These are phyloP conservation scores for Pantherophis alleghaniensis DNA, from an alignment of 2,797 vertebrate genomes.

Conservation along the genomic window DNA sequence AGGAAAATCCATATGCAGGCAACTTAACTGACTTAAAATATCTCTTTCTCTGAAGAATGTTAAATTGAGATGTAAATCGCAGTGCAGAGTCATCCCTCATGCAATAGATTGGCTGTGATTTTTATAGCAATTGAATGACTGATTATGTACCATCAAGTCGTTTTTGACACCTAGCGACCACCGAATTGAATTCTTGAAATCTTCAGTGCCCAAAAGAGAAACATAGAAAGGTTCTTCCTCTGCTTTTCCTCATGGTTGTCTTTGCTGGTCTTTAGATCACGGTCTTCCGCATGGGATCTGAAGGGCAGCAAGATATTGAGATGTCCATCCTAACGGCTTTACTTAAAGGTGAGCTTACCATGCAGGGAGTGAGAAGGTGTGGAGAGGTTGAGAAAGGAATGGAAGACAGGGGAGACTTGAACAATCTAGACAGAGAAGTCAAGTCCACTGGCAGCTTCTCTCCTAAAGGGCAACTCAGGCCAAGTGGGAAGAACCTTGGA, in stretches of 20 bases:
- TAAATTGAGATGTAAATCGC: not conserved
- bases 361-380: not conserved
- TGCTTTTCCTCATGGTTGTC: not conserved
- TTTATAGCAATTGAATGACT: not conserved
- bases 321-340: slow-evolving; percentile 97
- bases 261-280: slow-evolving; percentile 81
- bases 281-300: slow-evolving; percentile 95
- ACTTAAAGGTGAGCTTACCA: slow-evolving; percentile 85
- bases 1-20: not conserved
- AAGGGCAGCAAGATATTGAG: slow-evolving; percentile 95
- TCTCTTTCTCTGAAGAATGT: not conserved
- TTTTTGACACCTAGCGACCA: not conserved
- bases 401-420: not conserved
- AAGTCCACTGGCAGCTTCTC: not conserved
- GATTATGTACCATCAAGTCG: not conserved
- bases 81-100: not conserved
- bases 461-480: not conserved
- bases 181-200: not conserved
- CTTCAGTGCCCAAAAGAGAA: not conserved
- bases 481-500: not conserved
- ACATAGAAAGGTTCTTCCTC: not conserved
- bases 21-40: not conserved
- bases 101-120: not conserved
- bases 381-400: not conserved
- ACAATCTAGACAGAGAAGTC: not conserved